phyloP scores from a whole-genome alignment of 2,113 vertebrate genomes.

The Buteo buteo region DNA sequence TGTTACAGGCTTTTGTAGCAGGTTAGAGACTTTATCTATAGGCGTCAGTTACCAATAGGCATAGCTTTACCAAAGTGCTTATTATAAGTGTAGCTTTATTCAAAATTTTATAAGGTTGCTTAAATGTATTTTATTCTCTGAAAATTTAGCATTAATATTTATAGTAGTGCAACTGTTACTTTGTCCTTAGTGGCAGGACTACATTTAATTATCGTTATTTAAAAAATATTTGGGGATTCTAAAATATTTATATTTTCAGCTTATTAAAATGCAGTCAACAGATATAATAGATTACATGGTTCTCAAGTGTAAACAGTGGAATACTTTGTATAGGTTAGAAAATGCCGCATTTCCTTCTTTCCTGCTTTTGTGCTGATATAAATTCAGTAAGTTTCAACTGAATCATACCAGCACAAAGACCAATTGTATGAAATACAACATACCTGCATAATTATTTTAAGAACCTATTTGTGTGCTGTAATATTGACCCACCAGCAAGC shows the following conservation, averaged over 20 bases:
- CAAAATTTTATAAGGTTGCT: slow-evolving; percentile 27
- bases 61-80: not conserved
- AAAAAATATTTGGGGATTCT: not conserved
- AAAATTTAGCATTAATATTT: slow-evolving; percentile 54
- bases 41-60: not conserved
- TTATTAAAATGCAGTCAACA: not conserved
- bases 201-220: not conserved
- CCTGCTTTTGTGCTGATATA: not conserved
- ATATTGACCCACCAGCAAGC: not conserved
- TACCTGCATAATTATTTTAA: not conserved
- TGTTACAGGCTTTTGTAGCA: not conserved
- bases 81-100: not conserved
- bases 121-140: slow-evolving; percentile 24
- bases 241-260: not conserved
- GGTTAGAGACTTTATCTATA: not conserved
- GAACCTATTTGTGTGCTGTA: not conserved
- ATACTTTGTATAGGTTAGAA: not conserved
- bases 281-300: not conserved
- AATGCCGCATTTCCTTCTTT: not conserved
- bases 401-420: not conserved
- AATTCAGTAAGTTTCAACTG: not conserved
- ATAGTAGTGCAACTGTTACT: slow-evolving; percentile 15
- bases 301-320: not conserved
- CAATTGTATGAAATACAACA: not conserved
- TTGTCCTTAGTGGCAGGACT: slow-evolving; percentile 2